Percentiles rank a stretch among this genome's conserved stretches.
These are phyloP conservation scores for Scatophagus argus DNA, from an alignment of 2,113 vertebrate genomes.

Conservation along the genomic window DNA sequence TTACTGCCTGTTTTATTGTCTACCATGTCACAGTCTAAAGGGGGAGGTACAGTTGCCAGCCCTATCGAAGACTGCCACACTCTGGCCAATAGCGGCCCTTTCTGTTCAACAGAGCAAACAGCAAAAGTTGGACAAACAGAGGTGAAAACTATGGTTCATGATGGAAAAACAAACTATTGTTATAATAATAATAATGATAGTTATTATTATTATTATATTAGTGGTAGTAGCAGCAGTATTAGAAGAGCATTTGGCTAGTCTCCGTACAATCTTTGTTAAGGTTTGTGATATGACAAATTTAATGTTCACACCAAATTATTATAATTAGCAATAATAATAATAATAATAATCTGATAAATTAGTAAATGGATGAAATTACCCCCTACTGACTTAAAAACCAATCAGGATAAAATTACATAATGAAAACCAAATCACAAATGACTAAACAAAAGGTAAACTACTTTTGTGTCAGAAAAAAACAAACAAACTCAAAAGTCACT, in stretches of 20 bases:
- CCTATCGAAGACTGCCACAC: slow-evolving; percentile 60
- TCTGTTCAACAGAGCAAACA: slow-evolving; percentile 48
- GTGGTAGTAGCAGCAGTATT: not conserved
- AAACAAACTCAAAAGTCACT: not conserved
- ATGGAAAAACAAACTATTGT: rapidly evolving
- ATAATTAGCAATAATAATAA: too few species aligned
- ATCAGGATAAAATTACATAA: not conserved
- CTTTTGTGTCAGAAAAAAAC: not conserved
- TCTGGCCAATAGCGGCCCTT: slow-evolving; percentile 63
- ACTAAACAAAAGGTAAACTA: not conserved
- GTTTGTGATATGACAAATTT: not conserved
- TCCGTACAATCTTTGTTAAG: not conserved
- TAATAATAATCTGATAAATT: not conserved
- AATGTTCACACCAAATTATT: not conserved
- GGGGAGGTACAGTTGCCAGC: slow-evolving; percentile 53
- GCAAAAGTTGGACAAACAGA: not conserved
- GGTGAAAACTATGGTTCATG: not conserved
- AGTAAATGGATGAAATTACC: not conserved
- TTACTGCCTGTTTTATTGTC: slow-evolving; percentile 47
- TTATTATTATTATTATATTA: not conserved
- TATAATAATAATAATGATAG: not conserved
- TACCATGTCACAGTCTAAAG: slow-evolving; percentile 12
- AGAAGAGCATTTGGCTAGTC: not conserved
- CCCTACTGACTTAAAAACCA: not conserved
- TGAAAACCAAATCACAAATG: not conserved